Evolutionary conservation across 2,888 invertebrate species (phyloP), one percentile per base, ranked within the genome.

Genomic region (Hetaerina titia): DNA sequence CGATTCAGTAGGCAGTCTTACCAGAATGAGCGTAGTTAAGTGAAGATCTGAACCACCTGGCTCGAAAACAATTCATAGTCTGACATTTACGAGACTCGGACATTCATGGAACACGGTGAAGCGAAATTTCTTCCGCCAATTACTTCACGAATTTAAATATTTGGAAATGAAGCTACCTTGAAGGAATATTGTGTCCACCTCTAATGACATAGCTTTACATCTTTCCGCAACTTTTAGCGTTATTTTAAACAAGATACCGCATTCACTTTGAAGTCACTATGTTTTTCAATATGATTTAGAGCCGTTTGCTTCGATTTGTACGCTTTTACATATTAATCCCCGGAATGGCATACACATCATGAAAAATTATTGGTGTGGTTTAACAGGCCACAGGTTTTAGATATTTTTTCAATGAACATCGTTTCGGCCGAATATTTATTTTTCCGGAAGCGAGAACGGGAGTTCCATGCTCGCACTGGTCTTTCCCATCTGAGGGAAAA

Each of bases 361-460:
- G 45, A 45, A 45, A 45, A 45, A 45, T 64, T 45, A 90, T 45
- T 64, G 22, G 69, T 15, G 69, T 6, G 56, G 31, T 56, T 74
- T 56, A 92, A 92, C 45, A 74, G 45, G 56, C 69, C 31, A 22
- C 92, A 45, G 92, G 17, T 69, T 69, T 56, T 69, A 0, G 11
- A n/a, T 69, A 56, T 74, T 74, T 64, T 92, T 92, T 74, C 31
- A 22, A 31, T n/a, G 13, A 19, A 9, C n/a, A n/a, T 92, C 57
- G 11, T 81, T 81, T 31, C 13, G 19, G 57, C 56, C 19, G 56
- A 92, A 92, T 92, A 92, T 92, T 92, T 92, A 92, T 69, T 92
- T n/a, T 22, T 22, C 89, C 31, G 11, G 25, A 81, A 81, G 9
- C 13, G 13, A 5, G 81, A n/a, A 13, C 4, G 19, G 81, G 25